A percentile compares a stretch with the other conserved stretches of the same genome.
These are phyloP conservation scores for Troides helena DNA, from an alignment of 2,888 invertebrate species.

Conservation along the genomic window DNA sequence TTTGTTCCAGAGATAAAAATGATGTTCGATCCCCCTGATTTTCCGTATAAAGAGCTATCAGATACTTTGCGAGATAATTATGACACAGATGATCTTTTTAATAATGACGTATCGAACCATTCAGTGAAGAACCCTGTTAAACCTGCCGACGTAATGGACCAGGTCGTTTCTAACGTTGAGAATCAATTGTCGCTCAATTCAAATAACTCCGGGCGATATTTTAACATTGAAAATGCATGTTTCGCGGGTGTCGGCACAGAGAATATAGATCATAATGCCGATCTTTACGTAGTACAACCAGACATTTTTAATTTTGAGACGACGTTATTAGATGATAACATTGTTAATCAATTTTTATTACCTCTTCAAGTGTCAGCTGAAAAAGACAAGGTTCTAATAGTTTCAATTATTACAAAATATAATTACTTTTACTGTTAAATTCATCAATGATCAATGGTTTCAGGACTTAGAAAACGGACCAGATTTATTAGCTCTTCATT, in stretches of 20 bases:
- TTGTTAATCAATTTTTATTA: conserved; percentile 68
- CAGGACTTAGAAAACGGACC: conserved; percentile 54
- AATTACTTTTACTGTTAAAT: conserved; percentile 11
- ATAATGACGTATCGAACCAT: conserved; percentile 38
- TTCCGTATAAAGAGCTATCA: conserved; percentile 65
- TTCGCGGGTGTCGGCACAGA: conserved; percentile 38
- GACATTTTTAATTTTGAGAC: conserved; percentile 65
- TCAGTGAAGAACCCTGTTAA: conserved; percentile 34
- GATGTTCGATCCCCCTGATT: conserved; percentile 77
- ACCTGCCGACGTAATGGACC: conserved; percentile 43
- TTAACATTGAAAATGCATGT: conserved; percentile 50
- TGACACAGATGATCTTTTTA: conserved; percentile 55
- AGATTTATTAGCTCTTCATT: conserved; percentile 63
- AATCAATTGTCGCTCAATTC: conserved; percentile 56
- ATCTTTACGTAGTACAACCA: conserved; percentile 52
- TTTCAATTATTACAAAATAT: not conserved
- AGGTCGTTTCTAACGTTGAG: conserved; percentile 49
- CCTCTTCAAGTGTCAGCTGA: conserved; percentile 54
- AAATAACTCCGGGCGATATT: conserved; percentile 57
- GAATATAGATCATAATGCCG: conserved; percentile 43
- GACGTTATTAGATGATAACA: conserved; percentile 66
- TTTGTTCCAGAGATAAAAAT: conserved; percentile 44
- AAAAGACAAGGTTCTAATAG: conserved; percentile 43
- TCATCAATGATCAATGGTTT: conserved; percentile 32
- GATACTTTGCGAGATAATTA: conserved; percentile 56